Conservation (phyloP, 2,888 invertebrate species). For the Eurytoma adleriae region DNA sequence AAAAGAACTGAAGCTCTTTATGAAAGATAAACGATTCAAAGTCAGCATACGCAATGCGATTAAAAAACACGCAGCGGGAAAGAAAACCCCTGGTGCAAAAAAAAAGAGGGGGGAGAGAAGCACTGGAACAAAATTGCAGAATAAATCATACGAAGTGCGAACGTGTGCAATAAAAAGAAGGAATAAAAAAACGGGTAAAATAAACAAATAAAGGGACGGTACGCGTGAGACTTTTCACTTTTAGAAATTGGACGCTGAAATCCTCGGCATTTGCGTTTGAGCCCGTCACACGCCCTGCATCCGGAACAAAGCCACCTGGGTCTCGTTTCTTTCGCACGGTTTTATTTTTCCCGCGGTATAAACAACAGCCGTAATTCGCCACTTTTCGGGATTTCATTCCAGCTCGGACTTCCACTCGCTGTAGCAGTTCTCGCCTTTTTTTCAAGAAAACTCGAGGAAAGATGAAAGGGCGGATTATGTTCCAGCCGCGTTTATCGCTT, state of each 20-base stretch:
- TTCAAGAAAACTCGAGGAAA: background rate
- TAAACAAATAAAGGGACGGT: slow-evolving; percentile 18
- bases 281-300: slow-evolving; percentile 8
- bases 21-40: slow-evolving; percentile 26
- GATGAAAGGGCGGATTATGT: slow-evolving; percentile 14
- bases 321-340: background rate
- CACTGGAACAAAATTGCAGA: background rate
- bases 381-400: slow-evolving; percentile 24
- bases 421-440: too few relatives aligned
- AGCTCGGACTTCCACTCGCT: background rate
- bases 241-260: slow-evolving; percentile 28
- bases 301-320: slow-evolving; percentile 19
- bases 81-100: background rate
- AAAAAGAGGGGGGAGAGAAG: background rate
- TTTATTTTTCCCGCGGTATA: slow-evolving; percentile 7
- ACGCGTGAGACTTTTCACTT: slow-evolving; percentile 28
- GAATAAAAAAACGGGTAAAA: background rate
- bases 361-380: background rate
- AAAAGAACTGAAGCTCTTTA: too few relatives aligned
- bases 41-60: slow-evolving; percentile 10
- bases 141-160: slow-evolving; percentile 27
- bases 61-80: background rate
- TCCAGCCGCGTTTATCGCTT: background rate
- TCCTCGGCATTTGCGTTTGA: slow-evolving; percentile 2
- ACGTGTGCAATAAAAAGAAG: background rate